These are phyloP conservation scores for Platycheirus albimanus DNA, from an alignment of 2,888 invertebrate genomes.

Conservation along the genomic window DNA sequence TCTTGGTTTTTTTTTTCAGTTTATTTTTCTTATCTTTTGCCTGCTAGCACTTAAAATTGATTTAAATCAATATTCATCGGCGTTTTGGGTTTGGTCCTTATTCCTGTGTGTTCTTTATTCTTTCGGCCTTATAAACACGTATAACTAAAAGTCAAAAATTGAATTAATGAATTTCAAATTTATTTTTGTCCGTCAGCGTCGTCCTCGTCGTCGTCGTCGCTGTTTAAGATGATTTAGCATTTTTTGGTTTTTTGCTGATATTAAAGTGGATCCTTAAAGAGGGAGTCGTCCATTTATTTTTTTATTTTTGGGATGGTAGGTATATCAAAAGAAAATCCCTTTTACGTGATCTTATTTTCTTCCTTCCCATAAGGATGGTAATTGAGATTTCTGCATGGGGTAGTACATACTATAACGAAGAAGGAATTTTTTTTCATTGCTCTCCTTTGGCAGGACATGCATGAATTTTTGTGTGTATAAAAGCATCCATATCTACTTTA, in stretches of 20 bases:
- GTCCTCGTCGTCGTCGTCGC: neutral
- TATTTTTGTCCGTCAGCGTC: neutral
- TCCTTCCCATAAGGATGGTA: constrained; percentile 1
- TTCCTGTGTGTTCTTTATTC: too few species aligned
- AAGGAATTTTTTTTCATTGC: neutral
- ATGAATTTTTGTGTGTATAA: constrained; percentile 38
- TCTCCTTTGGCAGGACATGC: constrained; percentile 39
- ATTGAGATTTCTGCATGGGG: constrained; percentile 42
- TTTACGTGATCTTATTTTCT: constrained; percentile 62
- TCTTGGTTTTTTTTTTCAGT: neutral
- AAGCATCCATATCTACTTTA: constrained; percentile 30
- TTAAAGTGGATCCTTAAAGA: constrained; percentile 45
- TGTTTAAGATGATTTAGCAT: constrained; percentile 45
- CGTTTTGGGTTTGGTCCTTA: constrained; percentile 38
- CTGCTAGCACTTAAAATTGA: constrained; percentile 63
- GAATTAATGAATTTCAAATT: constrained; percentile 63
- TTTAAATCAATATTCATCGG: constrained; percentile 73
- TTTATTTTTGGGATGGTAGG: neutral
- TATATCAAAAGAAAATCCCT: constrained; percentile 42
- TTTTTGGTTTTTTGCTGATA: constrained; percentile 14
- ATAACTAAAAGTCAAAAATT: constrained; percentile 58
- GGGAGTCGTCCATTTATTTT: constrained; percentile 19
- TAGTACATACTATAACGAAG: neutral
- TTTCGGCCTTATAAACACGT: neutral
- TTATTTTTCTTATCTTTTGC: constrained; percentile 35